Evolutionary conservation across 2,113 vertebrate genomes (phyloP).

Genomic region (Etheostoma cragini): DNA sequence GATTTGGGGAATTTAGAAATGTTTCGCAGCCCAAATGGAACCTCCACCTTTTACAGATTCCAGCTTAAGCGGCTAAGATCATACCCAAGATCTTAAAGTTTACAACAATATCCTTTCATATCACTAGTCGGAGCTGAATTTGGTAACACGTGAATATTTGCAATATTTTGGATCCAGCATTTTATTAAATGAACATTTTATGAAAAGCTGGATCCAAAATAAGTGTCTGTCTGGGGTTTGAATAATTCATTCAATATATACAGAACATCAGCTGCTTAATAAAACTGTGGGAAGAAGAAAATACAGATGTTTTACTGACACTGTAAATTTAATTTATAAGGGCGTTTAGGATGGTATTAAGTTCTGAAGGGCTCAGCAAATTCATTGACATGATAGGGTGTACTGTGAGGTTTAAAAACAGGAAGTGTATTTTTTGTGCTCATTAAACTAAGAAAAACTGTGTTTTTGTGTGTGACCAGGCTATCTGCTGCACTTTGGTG

Average conservation of each 20-base stretch:
- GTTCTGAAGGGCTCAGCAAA: neutral
- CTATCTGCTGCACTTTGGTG: constrained; percentile 94
- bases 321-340: too few relatives aligned
- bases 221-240: neutral
- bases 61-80: neutral
- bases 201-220: neutral
- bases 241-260: neutral
- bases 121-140: neutral
- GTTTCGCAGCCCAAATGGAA: neutral
- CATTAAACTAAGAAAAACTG: neutral
- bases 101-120: neutral
- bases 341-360: neutral
- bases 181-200: too few relatives aligned
- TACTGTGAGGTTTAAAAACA: neutral
- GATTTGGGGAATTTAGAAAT: neutral
- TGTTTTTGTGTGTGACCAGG: constrained; percentile 79
- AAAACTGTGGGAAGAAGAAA: neutral
- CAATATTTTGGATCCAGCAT: too few relatives aligned
- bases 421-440: neutral
- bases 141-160: neutral
- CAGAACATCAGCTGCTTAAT: neutral
- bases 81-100: neutral
- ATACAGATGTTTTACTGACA: neutral
- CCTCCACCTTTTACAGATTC: neutral
- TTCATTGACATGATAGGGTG: neutral